These are phyloP conservation scores for Lycorma delicatula DNA, from an alignment of 1,140 invertebrate species.

Conservation along the genomic window DNA sequence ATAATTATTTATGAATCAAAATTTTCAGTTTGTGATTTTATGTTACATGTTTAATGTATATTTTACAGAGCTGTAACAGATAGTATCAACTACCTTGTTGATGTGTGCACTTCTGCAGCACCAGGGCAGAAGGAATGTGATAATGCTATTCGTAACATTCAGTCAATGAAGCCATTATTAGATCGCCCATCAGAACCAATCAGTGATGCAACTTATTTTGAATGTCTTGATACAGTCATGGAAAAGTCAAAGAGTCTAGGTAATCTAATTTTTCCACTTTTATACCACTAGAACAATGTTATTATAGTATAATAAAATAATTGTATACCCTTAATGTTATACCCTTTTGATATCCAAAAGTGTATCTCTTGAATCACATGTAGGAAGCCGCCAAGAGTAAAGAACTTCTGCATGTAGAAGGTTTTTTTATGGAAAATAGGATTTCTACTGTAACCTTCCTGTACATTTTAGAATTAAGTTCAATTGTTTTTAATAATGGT, in stretches of 20 bases:
- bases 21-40: constrained; percentile 15
- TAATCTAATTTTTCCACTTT: constrained; percentile 35
- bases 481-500: too few relatives aligned
- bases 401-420: too few relatives aligned
- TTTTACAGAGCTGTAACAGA: constrained; percentile 65
- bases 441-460: too few relatives aligned
- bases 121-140: constrained; percentile 94
- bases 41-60: too few relatives aligned
- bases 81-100: constrained; percentile 81
- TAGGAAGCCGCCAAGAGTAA: background rate
- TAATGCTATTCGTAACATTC: constrained; percentile 88
- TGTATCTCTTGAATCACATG: too few relatives aligned
- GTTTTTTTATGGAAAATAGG: background rate
- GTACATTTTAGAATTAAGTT: too few relatives aligned
- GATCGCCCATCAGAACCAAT: constrained; percentile 83
- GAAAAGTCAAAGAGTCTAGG: constrained; percentile 81
- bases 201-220: constrained; percentile 84
- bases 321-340: too few relatives aligned
- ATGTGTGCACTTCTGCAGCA: constrained; percentile 60
- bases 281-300: too few relatives aligned
- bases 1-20: background rate
- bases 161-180: constrained; percentile 70
- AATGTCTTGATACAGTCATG: constrained; percentile 88
- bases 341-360: too few relatives aligned
- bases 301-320: too few relatives aligned